Evolutionary conservation across 2,113 vertebrate species (phyloP).

Genomic region (Alethe castanea): DNA sequence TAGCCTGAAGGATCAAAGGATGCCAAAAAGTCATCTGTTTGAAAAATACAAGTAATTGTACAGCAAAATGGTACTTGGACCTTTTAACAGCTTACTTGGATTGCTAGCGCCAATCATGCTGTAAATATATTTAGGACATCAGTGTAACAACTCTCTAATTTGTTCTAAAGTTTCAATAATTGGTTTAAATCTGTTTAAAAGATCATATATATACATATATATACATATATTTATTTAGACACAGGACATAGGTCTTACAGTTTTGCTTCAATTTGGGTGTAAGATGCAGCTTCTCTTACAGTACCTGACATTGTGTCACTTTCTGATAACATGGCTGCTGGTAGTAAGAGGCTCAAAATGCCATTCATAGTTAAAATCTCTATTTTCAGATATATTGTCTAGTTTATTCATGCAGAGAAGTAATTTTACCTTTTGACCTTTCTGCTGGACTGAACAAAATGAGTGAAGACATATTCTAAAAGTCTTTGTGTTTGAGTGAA

Average conservation of each 20-base stretch:
- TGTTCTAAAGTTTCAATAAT: not conserved
- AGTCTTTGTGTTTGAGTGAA: not conserved
- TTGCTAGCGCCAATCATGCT: not conserved
- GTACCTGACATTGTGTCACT: not conserved
- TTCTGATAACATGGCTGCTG: not conserved
- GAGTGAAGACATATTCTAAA: not conserved
- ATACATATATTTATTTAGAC: not conserved
- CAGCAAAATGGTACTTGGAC: not conserved
- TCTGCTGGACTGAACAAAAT: slow-evolving; percentile 24
- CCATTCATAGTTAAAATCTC: slow-evolving; percentile 45
- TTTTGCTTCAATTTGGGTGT: not conserved
- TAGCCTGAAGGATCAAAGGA: slow-evolving; percentile 10
- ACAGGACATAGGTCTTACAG: not conserved
- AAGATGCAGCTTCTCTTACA: not conserved
- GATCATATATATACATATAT: not conserved
- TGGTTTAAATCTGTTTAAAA: not conserved
- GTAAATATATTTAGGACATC: not conserved
- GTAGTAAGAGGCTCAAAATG: not conserved
- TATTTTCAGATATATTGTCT: slow-evolving; percentile 23
- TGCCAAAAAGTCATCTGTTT: not conserved
- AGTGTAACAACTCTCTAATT: not conserved
- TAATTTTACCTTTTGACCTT: slow-evolving; percentile 46
- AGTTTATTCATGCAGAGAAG: slow-evolving; percentile 45
- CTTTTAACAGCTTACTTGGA: not conserved
- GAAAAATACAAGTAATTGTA: not conserved